These are phyloP conservation scores for Catalaphyllia jardinei DNA, from an alignment of 64 coral and sea anemone genomes.

Conservation along the genomic window DNA sequence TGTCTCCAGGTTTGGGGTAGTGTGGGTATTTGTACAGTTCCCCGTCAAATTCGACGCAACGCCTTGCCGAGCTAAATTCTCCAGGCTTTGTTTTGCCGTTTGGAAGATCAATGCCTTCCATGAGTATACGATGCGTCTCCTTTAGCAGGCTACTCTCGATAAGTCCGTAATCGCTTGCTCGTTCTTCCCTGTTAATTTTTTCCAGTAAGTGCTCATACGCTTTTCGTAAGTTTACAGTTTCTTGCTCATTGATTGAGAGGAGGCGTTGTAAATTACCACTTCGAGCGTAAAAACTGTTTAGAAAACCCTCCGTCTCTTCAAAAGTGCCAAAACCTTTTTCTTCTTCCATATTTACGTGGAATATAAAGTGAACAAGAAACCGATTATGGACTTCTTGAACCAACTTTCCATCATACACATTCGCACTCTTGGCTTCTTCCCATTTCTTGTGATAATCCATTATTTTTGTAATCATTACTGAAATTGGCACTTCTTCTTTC, in stretches of 20 bases:
- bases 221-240: slow-evolving; percentile 64
- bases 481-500: background rate
- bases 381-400: background rate
- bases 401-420: background rate
- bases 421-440: background rate
- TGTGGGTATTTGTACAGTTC: slow-evolving; percentile 56
- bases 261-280: background rate
- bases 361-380: slow-evolving; percentile 50
- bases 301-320: slow-evolving; percentile 42
- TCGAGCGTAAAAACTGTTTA: background rate
- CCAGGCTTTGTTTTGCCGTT: background rate
- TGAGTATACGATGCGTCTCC: slow-evolving; percentile 25
- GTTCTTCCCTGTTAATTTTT: background rate
- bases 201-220: slow-evolving; percentile 53
- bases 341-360: slow-evolving; percentile 69
- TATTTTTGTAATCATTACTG: slow-evolving; percentile 41
- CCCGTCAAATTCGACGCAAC: slow-evolving; percentile 5
- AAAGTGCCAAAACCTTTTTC: slow-evolving; percentile 54
- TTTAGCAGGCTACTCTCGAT: slow-evolving; percentile 20
- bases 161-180: slow-evolving; percentile 16
- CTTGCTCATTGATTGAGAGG: slow-evolving; percentile 55
- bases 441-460: background rate
- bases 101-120: background rate
- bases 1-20: slow-evolving; percentile 62
- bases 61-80: background rate